Evolutionary conservation across 2,113 vertebrate genomes (phyloP), one percentile per base, ranked within the genome.

Genomic region (Anoplopoma fimbria): DNA sequence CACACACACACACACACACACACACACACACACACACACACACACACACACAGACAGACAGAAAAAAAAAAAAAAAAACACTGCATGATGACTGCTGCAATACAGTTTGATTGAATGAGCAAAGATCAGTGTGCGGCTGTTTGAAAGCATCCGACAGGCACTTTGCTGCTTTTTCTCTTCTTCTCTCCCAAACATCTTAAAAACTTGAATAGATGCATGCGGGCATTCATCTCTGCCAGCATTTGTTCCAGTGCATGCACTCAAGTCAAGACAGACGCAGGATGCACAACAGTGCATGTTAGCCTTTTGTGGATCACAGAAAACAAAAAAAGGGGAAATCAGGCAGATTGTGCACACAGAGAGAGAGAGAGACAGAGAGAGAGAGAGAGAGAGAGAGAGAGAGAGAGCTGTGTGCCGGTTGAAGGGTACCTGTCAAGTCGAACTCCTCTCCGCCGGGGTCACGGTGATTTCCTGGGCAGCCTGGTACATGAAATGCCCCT

Each of bases 401-500:
- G n/a, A n/a, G n/a, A n/a, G n/a, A n/a, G n/a, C n/a, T n/a, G n/a
- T 68, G 83, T 23, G 34, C 88, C 77, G 83, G 77, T 86, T n/a
- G 75, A 85, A 86, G 88, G 86, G 86, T 94, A 96, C 95, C 95
- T 96, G 94, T 94, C 93, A 93, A 87, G 92, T 94, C 86, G 92
- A 92, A 93, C 92, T 94, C 90, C 88, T 91, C 14, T 84, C 92
- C 85, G 94, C 87, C 88, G 93, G 95, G 95, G 94, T 95, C 95
- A 95, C 92, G 87, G 86, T 86, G 93, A 91, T 88, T n/a, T 92
- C 91, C 91, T 78, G 89, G 81, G 75, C 91, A 87, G 91, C 91
- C 87, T 93, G 90, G 86, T n/a, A 91, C 92, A 92, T 93, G 91
- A 92, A 93, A 93, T 82, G 90, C 85, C 88, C 82, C 85, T 87